Evolutionary conservation across 1,140 invertebrate genomes (phyloP), one percentile per base, ranked within the genome.

Genomic region (Meloidogyne floridensis): DNA sequence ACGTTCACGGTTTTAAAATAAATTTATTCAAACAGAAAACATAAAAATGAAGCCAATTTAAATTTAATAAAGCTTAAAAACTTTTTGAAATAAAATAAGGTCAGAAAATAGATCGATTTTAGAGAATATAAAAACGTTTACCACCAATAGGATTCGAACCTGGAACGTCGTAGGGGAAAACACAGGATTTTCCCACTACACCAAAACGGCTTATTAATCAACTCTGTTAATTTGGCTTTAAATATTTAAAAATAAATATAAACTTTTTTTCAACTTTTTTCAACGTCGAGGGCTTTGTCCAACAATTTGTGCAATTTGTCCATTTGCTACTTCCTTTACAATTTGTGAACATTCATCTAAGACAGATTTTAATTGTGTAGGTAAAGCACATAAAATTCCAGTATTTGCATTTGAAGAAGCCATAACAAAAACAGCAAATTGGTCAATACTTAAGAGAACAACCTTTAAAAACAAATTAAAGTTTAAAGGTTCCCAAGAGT

Each of bases 351-450:
- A 85, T 59, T 85, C 86, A 3, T 85, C 54, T 7, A 87, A 20
- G 6, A 80, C 72, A 13, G 86, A 87, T 56, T 59, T 15, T 10
- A 87, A 72, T 70, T 81, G 84, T 7, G 20, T 47, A 7, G 80
- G 51, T 70, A 87, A 74, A 6, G 72, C 42, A 56, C 80, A 79
- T 10, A 87, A 77, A 73, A 87, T 65, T 69, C 87, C 84, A 13
- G 85, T 89, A 74, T 87, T 87, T 15, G 86, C 85, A 20, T n/a
- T 73, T 11, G 87, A n/a, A 11, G 79, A 70, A 10, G 87, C 87
- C 18, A 88, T 73, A 43, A 87, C 80, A 76, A 87, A 87, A 11
- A 87, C 80, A 10, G 81, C 80, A 80, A 87, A 80, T 13, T 74
- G 84, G 2, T 65, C 76, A 73, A 81, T 71, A 59, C 54, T 87